Conservation (phyloP, 1,140 invertebrate species). For the Cherax destructor region DNA sequence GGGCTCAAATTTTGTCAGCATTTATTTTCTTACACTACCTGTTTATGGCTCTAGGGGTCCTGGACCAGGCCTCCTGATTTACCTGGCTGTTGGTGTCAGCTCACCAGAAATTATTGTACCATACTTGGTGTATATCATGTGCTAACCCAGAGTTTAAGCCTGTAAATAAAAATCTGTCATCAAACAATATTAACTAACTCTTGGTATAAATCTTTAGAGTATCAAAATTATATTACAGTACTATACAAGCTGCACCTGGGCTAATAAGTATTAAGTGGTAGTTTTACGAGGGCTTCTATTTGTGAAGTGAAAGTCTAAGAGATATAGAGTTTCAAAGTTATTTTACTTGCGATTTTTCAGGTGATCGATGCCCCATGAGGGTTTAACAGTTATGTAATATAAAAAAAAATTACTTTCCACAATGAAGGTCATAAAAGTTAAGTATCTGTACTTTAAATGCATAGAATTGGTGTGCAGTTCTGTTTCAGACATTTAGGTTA, state of each 20-base stretch:
- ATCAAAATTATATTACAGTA: slow-evolving; percentile 5
- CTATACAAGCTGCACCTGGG: slow-evolving; percentile 31
- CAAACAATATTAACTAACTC: background rate
- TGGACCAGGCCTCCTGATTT: no score
- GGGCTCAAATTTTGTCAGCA: slow-evolving; percentile 10
- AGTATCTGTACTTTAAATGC: background rate
- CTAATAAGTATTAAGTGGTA: slow-evolving; percentile 4
- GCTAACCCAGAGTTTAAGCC: slow-evolving; percentile 10
- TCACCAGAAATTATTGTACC: background rate
- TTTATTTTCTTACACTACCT: no score
- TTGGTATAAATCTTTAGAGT: background rate
- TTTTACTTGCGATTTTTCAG: background rate
- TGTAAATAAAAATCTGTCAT: background rate
- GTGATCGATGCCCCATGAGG: no score
- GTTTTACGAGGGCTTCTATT: background rate
- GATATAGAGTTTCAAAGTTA: background rate
- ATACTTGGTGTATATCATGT: background rate
- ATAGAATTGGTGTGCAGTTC: background rate
- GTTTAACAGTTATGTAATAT: no score
- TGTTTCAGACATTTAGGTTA: background rate
- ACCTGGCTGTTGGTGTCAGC: no score
- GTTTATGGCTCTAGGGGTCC: no score
- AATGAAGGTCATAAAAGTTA: background rate
- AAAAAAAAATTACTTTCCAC: background rate
- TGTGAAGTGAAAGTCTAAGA: background rate